These are phyloP conservation scores for Ethmia dodecea DNA, from an alignment of 2,888 invertebrate genomes.

Conservation along the genomic window DNA sequence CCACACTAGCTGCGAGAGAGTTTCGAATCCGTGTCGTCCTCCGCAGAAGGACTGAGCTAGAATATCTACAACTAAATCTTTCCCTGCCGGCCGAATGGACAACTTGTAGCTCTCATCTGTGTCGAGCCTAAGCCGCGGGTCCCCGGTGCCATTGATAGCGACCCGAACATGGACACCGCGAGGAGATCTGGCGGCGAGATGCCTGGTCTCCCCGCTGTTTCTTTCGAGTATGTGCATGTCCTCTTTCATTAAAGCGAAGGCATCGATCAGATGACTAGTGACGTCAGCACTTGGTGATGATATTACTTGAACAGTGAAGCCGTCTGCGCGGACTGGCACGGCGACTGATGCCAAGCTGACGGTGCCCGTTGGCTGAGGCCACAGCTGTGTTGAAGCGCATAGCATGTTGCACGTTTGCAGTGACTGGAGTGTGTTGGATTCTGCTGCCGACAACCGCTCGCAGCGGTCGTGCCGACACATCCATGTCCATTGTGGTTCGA, in stretches of 20 bases:
- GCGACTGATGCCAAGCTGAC: conserved; percentile 81
- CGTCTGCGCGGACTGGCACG: conserved; percentile 75
- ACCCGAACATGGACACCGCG: conserved; percentile 70
- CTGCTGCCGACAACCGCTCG: conserved; percentile 73
- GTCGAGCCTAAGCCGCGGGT: conserved; percentile 78
- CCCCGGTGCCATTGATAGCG: conserved; percentile 68
- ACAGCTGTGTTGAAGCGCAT: conserved; percentile 85
- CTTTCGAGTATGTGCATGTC: conserved; percentile 68
- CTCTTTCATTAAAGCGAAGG: conserved; percentile 70
- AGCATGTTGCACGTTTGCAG: conserved; percentile 87
- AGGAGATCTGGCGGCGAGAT: conserved; percentile 45
- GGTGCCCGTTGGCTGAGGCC: conserved; percentile 88
- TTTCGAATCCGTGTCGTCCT: conserved; percentile 86
- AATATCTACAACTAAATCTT: conserved; percentile 78
- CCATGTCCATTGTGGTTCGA: conserved; percentile 85
- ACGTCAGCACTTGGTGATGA: conserved; percentile 53
- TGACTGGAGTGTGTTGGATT: conserved; percentile 70
- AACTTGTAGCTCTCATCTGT: conserved; percentile 87
- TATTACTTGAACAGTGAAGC: conserved; percentile 63
- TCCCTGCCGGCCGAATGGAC: conserved; percentile 69
- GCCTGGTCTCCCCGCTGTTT: conserved; percentile 28
- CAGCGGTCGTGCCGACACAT: conserved; percentile 83
- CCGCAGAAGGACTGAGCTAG: conserved; percentile 85
- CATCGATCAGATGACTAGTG: conserved; percentile 58
- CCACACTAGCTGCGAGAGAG: conserved; percentile 89